These are phyloP conservation scores for Cherax destructor DNA, from an alignment of 1,140 invertebrate genomes.

Conservation along the genomic window DNA sequence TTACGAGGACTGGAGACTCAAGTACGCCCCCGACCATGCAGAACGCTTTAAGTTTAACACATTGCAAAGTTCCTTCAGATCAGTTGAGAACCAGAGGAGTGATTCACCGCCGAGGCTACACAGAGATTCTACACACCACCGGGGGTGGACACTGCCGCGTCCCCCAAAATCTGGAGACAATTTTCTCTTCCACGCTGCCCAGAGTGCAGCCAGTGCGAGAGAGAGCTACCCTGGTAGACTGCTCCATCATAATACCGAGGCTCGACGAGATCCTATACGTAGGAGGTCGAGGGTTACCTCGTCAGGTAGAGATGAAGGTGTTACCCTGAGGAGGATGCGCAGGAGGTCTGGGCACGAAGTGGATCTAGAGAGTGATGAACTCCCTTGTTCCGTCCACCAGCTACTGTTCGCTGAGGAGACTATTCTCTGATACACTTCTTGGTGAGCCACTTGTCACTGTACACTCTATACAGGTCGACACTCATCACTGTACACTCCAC, in stretches of 20 bases:
- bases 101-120: not conserved
- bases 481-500: too few species aligned
- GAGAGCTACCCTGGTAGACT: not conserved
- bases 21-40: not conserved
- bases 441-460: not conserved
- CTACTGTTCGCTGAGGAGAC: slow-evolving; percentile 20
- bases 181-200: not conserved
- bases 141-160: not conserved
- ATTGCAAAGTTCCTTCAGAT: not conserved
- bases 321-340: not conserved
- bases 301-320: not conserved
- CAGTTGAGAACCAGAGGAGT: not conserved
- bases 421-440: slow-evolving; percentile 5
- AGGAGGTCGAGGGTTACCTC: not conserved
- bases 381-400: not conserved
- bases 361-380: not conserved
- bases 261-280: not conserved
- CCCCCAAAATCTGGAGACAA: not conserved
- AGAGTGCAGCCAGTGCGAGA: not conserved
- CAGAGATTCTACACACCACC: not conserved
- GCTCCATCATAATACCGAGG: not conserved
- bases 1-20: slow-evolving; percentile 32
- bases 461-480: too few species aligned
- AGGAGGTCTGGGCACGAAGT: not conserved
- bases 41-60: not conserved